phyloP scores from a whole-genome alignment of 1,140 invertebrate species.

The Drosophila cardini region DNA sequence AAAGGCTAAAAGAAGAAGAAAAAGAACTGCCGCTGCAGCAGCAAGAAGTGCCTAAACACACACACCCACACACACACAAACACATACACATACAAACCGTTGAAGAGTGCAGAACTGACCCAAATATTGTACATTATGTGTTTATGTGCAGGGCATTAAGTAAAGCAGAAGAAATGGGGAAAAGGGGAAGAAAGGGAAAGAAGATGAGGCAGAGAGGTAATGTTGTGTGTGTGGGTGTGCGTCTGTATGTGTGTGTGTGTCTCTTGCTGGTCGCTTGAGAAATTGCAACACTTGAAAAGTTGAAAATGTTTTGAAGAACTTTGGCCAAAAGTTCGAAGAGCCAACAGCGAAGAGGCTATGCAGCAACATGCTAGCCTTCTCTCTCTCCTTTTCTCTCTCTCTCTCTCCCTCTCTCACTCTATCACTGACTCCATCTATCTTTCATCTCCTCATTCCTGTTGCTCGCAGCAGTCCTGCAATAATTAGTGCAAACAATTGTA shows the following conservation, averaged over 20 bases:
- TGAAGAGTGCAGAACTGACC: constrained; percentile 56
- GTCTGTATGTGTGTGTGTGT: neutral
- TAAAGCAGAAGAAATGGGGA: neutral
- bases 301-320: constrained; percentile 79
- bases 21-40: too few relatives aligned
- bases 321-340: constrained; percentile 66
- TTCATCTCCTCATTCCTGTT: neutral
- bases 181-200: neutral
- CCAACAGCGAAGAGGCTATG: constrained; percentile 27
- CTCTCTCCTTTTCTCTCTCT: too few relatives aligned
- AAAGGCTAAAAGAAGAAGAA: neutral
- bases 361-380: constrained; percentile 35
- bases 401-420: neutral
- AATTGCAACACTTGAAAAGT: constrained; percentile 81
- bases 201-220: neutral
- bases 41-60: neutral
- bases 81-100: neutral
- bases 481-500: constrained; percentile 81
- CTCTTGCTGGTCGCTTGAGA: constrained; percentile 27
- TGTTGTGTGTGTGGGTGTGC: neutral
- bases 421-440: neutral
- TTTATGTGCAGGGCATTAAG: constrained; percentile 52
- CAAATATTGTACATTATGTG: constrained; percentile 79
- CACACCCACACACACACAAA: neutral
- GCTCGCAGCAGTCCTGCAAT: constrained; percentile 42